Percentiles rank a stretch among this genome's conserved stretches.
Conservation (phyloP, 2,888 invertebrate genomes). For the Pristionchus arcanus region DNA sequence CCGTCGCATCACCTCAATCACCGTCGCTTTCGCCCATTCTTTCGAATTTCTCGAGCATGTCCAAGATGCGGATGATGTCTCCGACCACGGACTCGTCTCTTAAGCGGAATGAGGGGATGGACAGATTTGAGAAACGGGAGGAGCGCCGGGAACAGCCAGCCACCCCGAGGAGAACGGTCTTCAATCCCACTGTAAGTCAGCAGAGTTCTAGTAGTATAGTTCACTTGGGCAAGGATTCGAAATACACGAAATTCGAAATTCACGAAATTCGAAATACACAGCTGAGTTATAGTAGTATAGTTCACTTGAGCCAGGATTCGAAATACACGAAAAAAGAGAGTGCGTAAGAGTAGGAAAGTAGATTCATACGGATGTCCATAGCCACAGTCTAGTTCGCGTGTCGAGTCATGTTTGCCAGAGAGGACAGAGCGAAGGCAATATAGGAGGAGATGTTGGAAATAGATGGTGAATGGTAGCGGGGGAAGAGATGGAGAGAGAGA, state of each 20-base stretch:
- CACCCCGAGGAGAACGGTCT: not conserved
- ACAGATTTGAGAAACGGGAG: not conserved
- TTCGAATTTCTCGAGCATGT: not conserved
- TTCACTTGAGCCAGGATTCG: not conserved
- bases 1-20: conserved; percentile 1
- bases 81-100: not conserved
- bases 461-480: not conserved
- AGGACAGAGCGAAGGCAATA: not conserved
- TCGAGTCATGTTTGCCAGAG: not conserved
- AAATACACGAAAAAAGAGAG: not conserved
- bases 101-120: not conserved
- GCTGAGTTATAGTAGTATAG: too few relatives aligned
- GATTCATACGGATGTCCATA: not conserved
- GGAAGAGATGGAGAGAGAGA: not conserved
- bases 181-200: conserved; percentile 55
- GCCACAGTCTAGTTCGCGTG: conserved; percentile 6
- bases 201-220: too few relatives aligned
- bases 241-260: not conserved
- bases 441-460: not conserved
- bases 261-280: too few relatives aligned
- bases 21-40: not conserved
- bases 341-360: not conserved
- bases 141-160: conserved; percentile 7
- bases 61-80: not conserved
- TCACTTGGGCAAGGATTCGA: not conserved